Conservation (phyloP, 2,113 vertebrate species). For the Seriola aureovittata region DNA sequence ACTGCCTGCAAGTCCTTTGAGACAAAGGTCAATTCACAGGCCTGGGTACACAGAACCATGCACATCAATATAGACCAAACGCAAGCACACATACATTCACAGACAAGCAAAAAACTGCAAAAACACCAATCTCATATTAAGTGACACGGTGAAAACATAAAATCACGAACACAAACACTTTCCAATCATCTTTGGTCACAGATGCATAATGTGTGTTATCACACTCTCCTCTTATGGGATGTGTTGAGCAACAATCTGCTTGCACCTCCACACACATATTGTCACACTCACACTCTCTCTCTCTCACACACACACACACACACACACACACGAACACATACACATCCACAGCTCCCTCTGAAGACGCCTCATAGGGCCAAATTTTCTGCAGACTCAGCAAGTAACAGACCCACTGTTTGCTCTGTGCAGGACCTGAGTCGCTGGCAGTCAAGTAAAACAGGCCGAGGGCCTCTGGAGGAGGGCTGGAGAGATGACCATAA, state of each 20-base stretch:
- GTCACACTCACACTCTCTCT: slow-evolving; percentile 1
- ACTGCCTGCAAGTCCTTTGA: slow-evolving; percentile 35
- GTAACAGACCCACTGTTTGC: slow-evolving; percentile 53
- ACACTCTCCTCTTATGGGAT: slow-evolving; percentile 28
- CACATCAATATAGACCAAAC: neutral
- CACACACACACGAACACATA: slow-evolving; percentile 2
- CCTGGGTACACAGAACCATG: neutral
- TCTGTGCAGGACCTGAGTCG: slow-evolving; percentile 82
- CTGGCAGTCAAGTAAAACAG: slow-evolving; percentile 85
- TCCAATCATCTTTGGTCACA: slow-evolving; percentile 25
- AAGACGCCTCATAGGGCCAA: slow-evolving; percentile 19
- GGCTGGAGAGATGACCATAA: slow-evolving; percentile 79
- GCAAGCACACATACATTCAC: neutral
- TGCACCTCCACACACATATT: slow-evolving; percentile 40
- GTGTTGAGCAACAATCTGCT: slow-evolving; percentile 54
- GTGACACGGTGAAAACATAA: slow-evolving; percentile 23
- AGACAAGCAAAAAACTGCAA: neutral
- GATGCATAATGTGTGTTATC: slow-evolving; percentile 47
- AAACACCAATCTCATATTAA: slow-evolving; percentile 13
- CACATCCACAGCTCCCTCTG: slow-evolving; percentile 6
- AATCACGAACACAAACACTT: slow-evolving; percentile 28
- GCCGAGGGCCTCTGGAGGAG: slow-evolving; percentile 84
- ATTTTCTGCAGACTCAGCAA: slow-evolving; percentile 67
- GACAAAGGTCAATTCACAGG: slow-evolving; percentile 53
- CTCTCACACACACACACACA: neutral